Conservation (phyloP, 2,113 vertebrate species). For the Tiliqua scincoides region DNA sequence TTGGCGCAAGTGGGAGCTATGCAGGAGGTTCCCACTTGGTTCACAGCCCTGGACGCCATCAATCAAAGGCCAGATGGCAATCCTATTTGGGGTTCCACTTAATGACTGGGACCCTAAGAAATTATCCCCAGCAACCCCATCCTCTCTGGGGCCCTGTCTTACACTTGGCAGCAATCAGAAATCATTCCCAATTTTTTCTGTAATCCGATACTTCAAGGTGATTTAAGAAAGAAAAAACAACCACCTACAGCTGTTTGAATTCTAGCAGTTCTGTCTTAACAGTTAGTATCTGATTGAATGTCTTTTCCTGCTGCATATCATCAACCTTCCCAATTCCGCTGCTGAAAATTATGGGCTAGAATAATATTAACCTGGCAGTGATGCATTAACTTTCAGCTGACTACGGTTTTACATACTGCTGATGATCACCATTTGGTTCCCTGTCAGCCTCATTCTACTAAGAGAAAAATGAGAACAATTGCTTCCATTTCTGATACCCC, state of each 20-base stretch:
- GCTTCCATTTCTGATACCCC: not conserved
- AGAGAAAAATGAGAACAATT: not conserved
- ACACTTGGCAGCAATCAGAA: not conserved
- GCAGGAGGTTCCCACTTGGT: no score
- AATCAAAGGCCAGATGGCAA: no score
- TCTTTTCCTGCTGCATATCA: not conserved
- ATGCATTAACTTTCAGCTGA: conserved; percentile 26
- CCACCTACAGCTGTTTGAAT: conserved; percentile 4
- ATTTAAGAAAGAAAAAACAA: not conserved
- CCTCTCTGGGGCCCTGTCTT: not conserved
- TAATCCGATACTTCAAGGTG: not conserved
- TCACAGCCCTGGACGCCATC: no score
- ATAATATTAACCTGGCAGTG: conserved; percentile 20
- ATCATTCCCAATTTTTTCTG: not conserved
- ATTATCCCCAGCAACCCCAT: no score
- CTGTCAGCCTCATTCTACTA: not conserved
- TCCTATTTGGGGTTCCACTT: no score
- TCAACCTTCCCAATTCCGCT: conserved; percentile 27
- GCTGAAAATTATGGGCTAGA: conserved; percentile 24
- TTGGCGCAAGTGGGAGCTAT: no score
- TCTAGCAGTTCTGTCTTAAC: not conserved
- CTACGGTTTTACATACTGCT: conserved; percentile 42
- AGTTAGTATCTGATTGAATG: not conserved
- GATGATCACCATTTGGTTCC: not conserved
- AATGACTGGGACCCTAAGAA: no score